Evolutionary conservation across 92 coral and sea anemone genomes (phyloP).

Genomic region (Actinostola sp.): DNA sequence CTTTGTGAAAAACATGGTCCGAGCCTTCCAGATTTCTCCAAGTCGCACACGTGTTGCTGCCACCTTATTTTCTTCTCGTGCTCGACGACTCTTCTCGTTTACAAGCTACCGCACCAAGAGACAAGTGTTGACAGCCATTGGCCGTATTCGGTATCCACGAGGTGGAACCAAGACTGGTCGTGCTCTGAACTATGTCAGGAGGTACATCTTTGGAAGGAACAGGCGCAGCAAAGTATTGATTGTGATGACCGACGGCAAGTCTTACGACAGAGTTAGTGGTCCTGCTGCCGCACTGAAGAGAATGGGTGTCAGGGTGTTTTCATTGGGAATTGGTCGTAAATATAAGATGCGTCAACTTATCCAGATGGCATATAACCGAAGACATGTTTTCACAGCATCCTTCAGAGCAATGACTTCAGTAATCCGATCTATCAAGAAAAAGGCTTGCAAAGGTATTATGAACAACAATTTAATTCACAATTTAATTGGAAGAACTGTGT

Average conservation of each 20-base stretch:
- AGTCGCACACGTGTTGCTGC: slow-evolving; percentile 68
- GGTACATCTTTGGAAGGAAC: slow-evolving; percentile 35
- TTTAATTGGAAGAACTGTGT: too few species aligned
- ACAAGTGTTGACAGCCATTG: slow-evolving; percentile 32
- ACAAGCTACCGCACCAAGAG: slow-evolving; percentile 14
- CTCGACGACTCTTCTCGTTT: slow-evolving; percentile 48
- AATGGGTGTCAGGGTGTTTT: slow-evolving; percentile 54
- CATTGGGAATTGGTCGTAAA: slow-evolving; percentile 67
- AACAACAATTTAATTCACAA: too few species aligned
- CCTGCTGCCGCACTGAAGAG: slow-evolving; percentile 64
- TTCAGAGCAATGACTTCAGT: slow-evolving; percentile 54
- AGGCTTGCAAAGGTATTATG: slow-evolving; percentile 68
- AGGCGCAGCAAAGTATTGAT: slow-evolving; percentile 57
- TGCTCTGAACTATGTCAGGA: slow-evolving; percentile 51
- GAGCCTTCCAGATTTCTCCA: slow-evolving; percentile 63
- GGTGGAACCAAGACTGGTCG: slow-evolving; percentile 74
- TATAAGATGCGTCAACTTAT: slow-evolving; percentile 64
- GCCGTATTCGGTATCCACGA: slow-evolving; percentile 69
- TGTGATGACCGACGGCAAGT: slow-evolving; percentile 80
- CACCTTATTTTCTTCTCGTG: slow-evolving; percentile 54
- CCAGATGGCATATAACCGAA: slow-evolving; percentile 61
- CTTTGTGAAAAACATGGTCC: slow-evolving; percentile 45
- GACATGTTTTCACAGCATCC: slow-evolving; percentile 57
- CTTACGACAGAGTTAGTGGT: slow-evolving; percentile 54
- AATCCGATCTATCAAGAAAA: slow-evolving; percentile 49